phyloP scores from a whole-genome alignment of 2,113 vertebrate species.

The Pristiophorus japonicus region DNA sequence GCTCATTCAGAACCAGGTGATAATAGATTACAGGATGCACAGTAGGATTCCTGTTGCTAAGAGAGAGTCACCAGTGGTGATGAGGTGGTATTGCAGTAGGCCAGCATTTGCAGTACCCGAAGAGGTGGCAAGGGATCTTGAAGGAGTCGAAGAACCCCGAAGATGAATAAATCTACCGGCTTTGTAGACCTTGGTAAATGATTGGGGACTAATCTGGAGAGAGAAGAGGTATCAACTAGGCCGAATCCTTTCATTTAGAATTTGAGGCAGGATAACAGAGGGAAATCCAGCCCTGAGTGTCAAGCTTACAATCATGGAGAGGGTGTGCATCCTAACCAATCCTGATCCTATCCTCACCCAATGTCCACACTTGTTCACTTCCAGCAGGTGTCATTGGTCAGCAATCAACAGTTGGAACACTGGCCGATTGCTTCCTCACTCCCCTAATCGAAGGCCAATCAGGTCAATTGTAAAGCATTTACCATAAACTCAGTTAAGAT shows the following conservation, averaged over 20 bases:
- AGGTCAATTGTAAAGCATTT: no score
- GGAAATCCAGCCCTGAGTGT: background rate
- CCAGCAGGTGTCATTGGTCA: no score
- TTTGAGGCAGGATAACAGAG: background rate
- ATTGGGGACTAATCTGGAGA: background rate
- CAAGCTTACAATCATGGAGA: background rate
- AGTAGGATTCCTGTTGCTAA: background rate
- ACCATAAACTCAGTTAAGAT: no score
- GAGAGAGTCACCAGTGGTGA: background rate
- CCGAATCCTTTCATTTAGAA: background rate
- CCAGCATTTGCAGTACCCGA: background rate
- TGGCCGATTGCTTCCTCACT: no score
- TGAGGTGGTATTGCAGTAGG: background rate
- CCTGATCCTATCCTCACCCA: no score
- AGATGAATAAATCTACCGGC: background rate
- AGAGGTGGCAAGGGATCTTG: background rate
- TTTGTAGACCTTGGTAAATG: background rate
- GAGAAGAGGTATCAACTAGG: background rate
- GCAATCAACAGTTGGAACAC: no score
- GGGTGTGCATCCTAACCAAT: no score
- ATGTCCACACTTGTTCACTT: no score
- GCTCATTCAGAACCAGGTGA: no score
- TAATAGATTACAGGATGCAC: no score
- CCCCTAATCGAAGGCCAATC: no score
- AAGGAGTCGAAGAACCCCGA: background rate